Evolutionary conservation across 2,113 vertebrate genomes (phyloP), one percentile per base, ranked within the genome.

Genomic region (Pteruthius melanotis): DNA sequence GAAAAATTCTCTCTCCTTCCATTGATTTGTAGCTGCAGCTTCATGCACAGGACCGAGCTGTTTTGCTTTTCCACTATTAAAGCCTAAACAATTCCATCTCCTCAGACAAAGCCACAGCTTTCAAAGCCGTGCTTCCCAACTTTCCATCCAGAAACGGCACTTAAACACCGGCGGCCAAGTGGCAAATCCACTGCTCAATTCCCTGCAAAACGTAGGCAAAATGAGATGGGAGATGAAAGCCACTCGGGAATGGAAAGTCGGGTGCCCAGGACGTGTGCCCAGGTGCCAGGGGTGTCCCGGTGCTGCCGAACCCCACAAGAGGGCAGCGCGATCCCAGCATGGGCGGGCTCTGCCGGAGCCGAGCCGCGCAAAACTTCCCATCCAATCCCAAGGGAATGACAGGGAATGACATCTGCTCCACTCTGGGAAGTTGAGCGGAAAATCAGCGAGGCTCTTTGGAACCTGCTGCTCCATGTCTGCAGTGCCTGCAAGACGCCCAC

Each of bases 301-400:
- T 8, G 52, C 78, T 69, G 60, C 7, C 52, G 6, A 52, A 33
- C 72, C 93, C 97, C 98, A 91, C 96, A 69, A 98, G 98, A 97
- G 97, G 97, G 97, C 98, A 98, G 97, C 93, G 85, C 71, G 10
- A 26, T 44, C 26, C 92, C 92, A 59, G 57, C 74, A 4, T 12
- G 83, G 75, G 7, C 2, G 18, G 24, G 53, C 65, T 74, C 39
- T 11, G 40, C 9, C 15, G 3, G 53, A 44, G 74, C 54, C 28
- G n/a, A 54, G 72, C 61, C 16, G 0, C 8, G 57, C 50, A 2
- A 28, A 71, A 7, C 52, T 37, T 26, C 9, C 5, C 0, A 3
- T 3, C 7, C 47, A 49, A 88, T 30, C 87, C 65, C 47, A 4
- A 10, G 19, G 5, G 10, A 74, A 22, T 3, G 45, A 20, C 71